These are phyloP conservation scores for Ennomos erosarius DNA, from an alignment of 2,888 invertebrate species.

Conservation along the genomic window DNA sequence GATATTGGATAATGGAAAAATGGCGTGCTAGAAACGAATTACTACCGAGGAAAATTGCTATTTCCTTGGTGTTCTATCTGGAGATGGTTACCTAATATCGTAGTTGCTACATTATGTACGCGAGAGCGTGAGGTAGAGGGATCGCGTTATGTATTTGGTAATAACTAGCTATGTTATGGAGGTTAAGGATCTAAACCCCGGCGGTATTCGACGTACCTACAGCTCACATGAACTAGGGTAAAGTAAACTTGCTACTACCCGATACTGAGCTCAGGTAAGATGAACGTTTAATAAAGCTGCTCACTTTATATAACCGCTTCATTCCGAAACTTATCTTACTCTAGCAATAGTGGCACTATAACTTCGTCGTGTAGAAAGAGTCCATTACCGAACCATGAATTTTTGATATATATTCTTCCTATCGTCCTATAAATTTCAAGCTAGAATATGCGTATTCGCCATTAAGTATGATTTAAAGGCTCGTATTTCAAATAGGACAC, in stretches of 20 bases:
- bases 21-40: slow-evolving; percentile 77
- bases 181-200: slow-evolving; percentile 35
- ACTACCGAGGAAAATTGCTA: slow-evolving; percentile 73
- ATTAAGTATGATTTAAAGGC: slow-evolving; percentile 78
- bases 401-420: slow-evolving; percentile 69
- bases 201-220: slow-evolving; percentile 32
- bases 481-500: slow-evolving; percentile 69
- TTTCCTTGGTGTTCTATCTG: slow-evolving; percentile 72
- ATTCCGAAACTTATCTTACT: slow-evolving; percentile 47
- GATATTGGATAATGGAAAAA: slow-evolving; percentile 83
- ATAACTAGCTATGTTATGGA: slow-evolving; percentile 25
- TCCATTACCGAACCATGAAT: slow-evolving; percentile 57
- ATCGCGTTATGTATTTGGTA: slow-evolving; percentile 34
- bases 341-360: slow-evolving; percentile 40
- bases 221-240: slow-evolving; percentile 25
- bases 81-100: slow-evolving; percentile 60
- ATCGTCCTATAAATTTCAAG: slow-evolving; percentile 70
- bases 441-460: slow-evolving; percentile 78
- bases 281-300: slow-evolving; percentile 44
- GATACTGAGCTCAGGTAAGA: slow-evolving; percentile 44
- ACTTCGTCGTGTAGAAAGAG: slow-evolving; percentile 44
- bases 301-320: slow-evolving; percentile 39
- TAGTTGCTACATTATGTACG: slow-evolving; percentile 48
- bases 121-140: slow-evolving; percentile 30
- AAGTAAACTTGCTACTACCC: slow-evolving; percentile 42